Base-by-base conservation (phyloP, 2,113 vertebrate species). In the Chloroceryle aenea region DNA sequence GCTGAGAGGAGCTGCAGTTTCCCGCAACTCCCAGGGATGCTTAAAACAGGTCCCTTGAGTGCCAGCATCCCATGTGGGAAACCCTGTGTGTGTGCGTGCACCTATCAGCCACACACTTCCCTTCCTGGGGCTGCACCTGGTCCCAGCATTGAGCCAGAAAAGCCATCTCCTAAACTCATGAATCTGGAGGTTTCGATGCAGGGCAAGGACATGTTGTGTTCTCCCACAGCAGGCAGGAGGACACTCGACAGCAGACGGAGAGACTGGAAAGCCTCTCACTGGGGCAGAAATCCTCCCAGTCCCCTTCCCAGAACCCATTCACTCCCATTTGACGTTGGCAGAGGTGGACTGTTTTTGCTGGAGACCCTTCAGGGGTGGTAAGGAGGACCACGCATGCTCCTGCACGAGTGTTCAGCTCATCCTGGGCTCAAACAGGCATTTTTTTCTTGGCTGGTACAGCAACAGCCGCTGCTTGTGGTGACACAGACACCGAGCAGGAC, bases 191-290 rank as follows among this genome's bases (percentile, higher is more conserved):
- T 42, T 22, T 53, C 8, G 1, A 36, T 19, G 52, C 52, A 36
- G 47, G 32, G 30, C 20, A 32, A 11, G 50, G 50, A 50, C 23
- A 38, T 0, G 0, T 55, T 14, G 1, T 0, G 27, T 53, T 59
- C 32, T 56, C n/a, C 64, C 32, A 19, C 47, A 50, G 58, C 63
- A 4, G 10, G 62, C 34, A 94, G 74, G 75, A 66, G 61, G 20
- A 61, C 47, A 22, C 48, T 58, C 38, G 53, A 14, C 5, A 40
- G 79, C 68, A 23, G 36, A 38, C 9, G 26, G n/a, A 62, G 72
- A 79, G 16, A 45, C 29, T 12, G 25, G 32, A 55, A 25, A 68
- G 59, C 11, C 30, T 47, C 0, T 10, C 26, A 3, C 4, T 4
- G 9, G 29, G 26, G 5, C 64, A 43, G 48, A 74, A 89, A 59